Base-by-base conservation (phyloP, 2,888 invertebrate genomes). In the Standfussiana lucernea region DNA sequence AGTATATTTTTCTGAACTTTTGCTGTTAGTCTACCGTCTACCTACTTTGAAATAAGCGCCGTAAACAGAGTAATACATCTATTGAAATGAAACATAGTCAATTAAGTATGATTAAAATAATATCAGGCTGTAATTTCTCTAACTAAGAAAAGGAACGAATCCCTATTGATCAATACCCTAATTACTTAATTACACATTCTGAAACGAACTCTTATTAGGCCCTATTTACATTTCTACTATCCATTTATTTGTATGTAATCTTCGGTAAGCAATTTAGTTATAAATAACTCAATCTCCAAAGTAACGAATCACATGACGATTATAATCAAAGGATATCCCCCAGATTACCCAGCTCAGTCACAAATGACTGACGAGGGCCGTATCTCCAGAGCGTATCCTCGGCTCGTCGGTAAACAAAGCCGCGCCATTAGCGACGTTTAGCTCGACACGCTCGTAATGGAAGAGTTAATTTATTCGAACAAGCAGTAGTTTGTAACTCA, bases 401-500 rank as follows among this genome's bases (percentile, higher is more conserved):
- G 42, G 67, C 45, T 64, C 64, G 28, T 64, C 40, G 8, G 40
- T 76, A 73, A 73, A 85, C 75, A 84, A 82, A 72, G 37, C 64
- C 15, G 35, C 40, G 42, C 61, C 72, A 69, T 79, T 78, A 85
- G 74, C 56, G n/a, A 28, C 85, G 66, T 77, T 79, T 78, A 81
- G 74, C 77, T 75, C 73, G 47, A 73, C 79, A 75, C 72, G 67
- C 81, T 75, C 80, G 50, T 79, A 84, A 80, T 80, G 72, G 74
- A 71, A 67, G 61, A 77, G 75, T 83, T 85, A 79, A 87, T 82
- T 79, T 86, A 87, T 88, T 82, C 81, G 59, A 67, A 83, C 77
- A 87, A 77, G 69, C 79, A 71, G 79, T 83, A 83, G 88, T 86
- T 88, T 88, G 86, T 86, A 80, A 80, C 85, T 83, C 83, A 75